A percentile compares a stretch with the other conserved stretches of the same genome.
Conservation (phyloP, 2,113 vertebrate genomes). For the Oncorhynchus keta region DNA sequence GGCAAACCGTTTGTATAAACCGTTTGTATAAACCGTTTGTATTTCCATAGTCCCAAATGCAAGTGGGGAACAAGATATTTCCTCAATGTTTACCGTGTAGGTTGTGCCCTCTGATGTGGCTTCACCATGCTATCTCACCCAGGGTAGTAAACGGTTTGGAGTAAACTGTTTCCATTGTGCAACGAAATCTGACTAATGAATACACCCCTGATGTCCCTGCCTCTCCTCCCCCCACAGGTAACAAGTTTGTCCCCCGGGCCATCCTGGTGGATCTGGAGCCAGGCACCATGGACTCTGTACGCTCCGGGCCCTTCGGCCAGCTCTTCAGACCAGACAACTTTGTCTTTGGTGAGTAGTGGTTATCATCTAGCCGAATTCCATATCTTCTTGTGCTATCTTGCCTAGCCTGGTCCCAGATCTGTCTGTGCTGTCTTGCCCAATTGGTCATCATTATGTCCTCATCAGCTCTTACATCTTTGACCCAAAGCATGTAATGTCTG, state of each 20-base stretch:
- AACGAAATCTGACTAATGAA: too few species aligned
- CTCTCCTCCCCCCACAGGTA: conserved; percentile 53
- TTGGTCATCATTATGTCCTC: not conserved
- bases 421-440: too few species aligned
- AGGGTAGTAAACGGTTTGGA: too few species aligned
- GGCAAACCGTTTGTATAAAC: too few species aligned
- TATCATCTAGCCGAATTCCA: too few species aligned
- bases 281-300: conserved; percentile 78
- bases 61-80: not conserved
- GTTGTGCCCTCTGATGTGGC: not conserved
- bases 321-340: conserved; percentile 79
- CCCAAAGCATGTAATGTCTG: not conserved
- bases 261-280: conserved; percentile 78
- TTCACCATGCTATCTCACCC: conserved; percentile 1
- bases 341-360: conserved; percentile 70
- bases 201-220: not conserved
- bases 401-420: not conserved
- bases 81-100: not conserved
- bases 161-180: too few species aligned
- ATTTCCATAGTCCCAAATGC: too few species aligned
- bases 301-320: conserved; percentile 76
- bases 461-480: conserved; percentile 6
- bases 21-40: not conserved
- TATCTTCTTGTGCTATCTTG: not conserved
- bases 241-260: conserved; percentile 75